These are phyloP conservation scores for Pelodiscus sinensis DNA, from an alignment of 2,113 vertebrate genomes.

Conservation along the genomic window DNA sequence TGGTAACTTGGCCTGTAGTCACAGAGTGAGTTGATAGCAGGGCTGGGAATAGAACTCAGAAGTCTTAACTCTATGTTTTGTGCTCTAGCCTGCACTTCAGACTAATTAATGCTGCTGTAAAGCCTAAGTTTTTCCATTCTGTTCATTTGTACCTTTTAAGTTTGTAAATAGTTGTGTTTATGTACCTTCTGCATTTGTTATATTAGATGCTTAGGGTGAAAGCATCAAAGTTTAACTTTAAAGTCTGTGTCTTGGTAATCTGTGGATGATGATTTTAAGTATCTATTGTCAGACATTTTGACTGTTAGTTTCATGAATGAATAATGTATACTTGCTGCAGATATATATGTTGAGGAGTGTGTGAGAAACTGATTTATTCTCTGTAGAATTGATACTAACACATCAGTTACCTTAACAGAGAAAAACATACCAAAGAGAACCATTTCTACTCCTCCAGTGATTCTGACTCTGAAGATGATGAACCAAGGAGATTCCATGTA, in stretches of 20 bases:
- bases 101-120: not conserved
- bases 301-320: not conserved
- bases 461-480: slow-evolving; percentile 94
- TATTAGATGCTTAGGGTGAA: not conserved
- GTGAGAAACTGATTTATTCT: not conserved
- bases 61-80: not conserved
- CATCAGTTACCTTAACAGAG: slow-evolving; percentile 81
- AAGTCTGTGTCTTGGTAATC: not conserved
- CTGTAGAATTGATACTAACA: not conserved
- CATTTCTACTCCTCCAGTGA: slow-evolving; percentile 96
- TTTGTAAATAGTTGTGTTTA: not conserved
- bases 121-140: not conserved
- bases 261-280: not conserved
- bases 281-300: not conserved
- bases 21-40: not conserved
- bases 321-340: not conserved
- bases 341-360: not conserved
- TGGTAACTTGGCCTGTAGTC: not conserved
- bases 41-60: not conserved
- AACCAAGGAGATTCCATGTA: slow-evolving; percentile 93
- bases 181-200: not conserved
- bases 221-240: not conserved
- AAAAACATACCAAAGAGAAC: slow-evolving; percentile 96
- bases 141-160: not conserved
- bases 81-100: not conserved